Base-by-base conservation (phyloP, 92 coral and sea anemone genomes). In the Phenganax marumi region DNA sequence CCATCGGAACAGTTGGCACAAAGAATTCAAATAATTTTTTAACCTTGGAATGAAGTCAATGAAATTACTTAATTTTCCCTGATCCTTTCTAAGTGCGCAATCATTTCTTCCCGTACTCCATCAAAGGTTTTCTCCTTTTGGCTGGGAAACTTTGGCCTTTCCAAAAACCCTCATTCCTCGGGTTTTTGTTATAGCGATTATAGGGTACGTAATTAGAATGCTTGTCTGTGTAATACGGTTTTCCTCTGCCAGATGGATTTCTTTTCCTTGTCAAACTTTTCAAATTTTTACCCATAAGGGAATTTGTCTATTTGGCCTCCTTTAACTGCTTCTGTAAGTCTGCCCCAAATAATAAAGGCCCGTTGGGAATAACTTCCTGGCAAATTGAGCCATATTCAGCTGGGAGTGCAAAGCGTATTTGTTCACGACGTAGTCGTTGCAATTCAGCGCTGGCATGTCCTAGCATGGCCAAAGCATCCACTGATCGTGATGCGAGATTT, bases 91-190 rank as follows among this genome's bases (percentile, higher is more conserved):
- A n/a, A n/a, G n/a, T n/a, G n/a, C n/a, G n/a, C n/a, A n/a, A n/a
- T n/a, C n/a, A n/a, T n/a, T n/a, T n/a, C n/a, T n/a, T n/a, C n/a
- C n/a, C n/a, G n/a, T n/a, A n/a, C n/a, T n/a, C n/a, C n/a, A n/a
- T n/a, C n/a, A n/a, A n/a, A 57, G 12, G 12, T 57, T 57, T 57
- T 57, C 7, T 57, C 18, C 8, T 57, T 22, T 57, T 12, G 64
- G 64, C n/a, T n/a, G n/a, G 60, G 60, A 10, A 54, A 54, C 17
- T 54, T 10, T 10, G 17, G 60, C 60, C 60, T 54, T 17, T 54
- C 60, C 60, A 54, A 54, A 54, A 54, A 54, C 60, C 60, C 60
- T 54, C 60, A 10, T 54, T 54, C 60, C 60, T 54, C 60, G 10
- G 60, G 17, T 10, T 54, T 17, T 54, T 54, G 60, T 54, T 54